Percentiles rank a stretch among this genome's conserved stretches.
Conservation (phyloP, 2,797 vertebrate species). For the Mus caroli region DNA sequence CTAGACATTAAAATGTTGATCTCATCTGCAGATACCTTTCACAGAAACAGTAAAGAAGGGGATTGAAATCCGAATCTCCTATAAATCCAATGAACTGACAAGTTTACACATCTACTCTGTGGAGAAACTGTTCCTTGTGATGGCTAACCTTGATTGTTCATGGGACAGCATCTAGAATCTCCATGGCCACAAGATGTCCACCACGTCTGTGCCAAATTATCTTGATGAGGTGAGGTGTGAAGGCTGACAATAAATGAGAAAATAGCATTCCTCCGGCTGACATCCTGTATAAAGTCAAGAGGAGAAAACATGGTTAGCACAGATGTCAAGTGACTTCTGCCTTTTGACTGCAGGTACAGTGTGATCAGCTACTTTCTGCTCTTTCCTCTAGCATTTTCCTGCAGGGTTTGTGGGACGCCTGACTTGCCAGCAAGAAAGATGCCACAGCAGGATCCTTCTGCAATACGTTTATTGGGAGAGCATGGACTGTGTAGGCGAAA, state of each 20-base stretch:
- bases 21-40: background rate
- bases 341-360: rapidly evolving
- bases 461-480: too few relatives aligned
- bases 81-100: background rate
- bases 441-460: too few relatives aligned
- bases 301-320: too few relatives aligned
- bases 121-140: background rate
- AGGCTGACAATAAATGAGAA: too few relatives aligned
- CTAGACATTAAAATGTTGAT: background rate
- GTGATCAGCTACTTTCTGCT: too few relatives aligned
- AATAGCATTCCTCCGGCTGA: background rate
- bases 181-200: too few relatives aligned
- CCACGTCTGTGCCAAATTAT: background rate
- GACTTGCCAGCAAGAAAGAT: too few relatives aligned
- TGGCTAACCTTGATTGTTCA: background rate
- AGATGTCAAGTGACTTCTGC: too few relatives aligned
- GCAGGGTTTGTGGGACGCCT: too few relatives aligned
- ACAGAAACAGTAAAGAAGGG: slow-evolving; percentile 27
- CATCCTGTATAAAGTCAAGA: background rate
- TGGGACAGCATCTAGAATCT: background rate
- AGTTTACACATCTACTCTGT: background rate
- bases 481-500: too few relatives aligned
- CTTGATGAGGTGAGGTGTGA: background rate
- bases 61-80: background rate
- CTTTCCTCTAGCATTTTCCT: background rate